Conservation (phyloP, 1,140 invertebrate genomes). For the Rhopalosiphum padi region DNA sequence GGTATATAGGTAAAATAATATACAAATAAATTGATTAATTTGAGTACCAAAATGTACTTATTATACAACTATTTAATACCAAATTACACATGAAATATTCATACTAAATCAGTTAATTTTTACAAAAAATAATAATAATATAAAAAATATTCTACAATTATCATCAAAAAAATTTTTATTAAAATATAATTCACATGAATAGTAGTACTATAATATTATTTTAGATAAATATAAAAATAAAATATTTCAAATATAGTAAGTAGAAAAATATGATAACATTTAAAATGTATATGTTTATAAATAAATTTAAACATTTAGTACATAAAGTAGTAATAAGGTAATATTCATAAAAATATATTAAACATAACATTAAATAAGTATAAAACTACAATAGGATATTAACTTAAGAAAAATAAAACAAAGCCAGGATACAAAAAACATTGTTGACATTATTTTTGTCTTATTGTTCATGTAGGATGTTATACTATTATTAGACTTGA, state of each 20-base stretch:
- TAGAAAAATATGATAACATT: conserved; percentile 15
- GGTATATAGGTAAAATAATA: not conserved
- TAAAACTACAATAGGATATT: not conserved
- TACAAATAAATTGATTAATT: not conserved
- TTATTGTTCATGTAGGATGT: not conserved
- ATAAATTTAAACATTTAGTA: not conserved
- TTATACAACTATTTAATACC: not conserved
- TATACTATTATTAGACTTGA: not conserved
- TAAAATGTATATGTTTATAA: not conserved
- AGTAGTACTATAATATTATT: not conserved
- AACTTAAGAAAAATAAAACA: not conserved
- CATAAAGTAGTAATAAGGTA: not conserved
- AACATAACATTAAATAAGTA: not conserved
- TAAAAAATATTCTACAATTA: not conserved
- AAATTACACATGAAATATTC: conserved; percentile 6
- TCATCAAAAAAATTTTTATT: not conserved
- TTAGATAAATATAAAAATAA: conserved; percentile 20
- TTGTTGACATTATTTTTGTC: not conserved
- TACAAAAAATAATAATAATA: not conserved
- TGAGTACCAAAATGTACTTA: not conserved
- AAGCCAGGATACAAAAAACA: not conserved
- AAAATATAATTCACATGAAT: not conserved
- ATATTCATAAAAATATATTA: not conserved
- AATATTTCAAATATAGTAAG: not conserved
- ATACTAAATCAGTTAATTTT: not conserved